Evolutionary conservation across 2,113 vertebrate species (phyloP).

Genomic region (Egretta garzetta): DNA sequence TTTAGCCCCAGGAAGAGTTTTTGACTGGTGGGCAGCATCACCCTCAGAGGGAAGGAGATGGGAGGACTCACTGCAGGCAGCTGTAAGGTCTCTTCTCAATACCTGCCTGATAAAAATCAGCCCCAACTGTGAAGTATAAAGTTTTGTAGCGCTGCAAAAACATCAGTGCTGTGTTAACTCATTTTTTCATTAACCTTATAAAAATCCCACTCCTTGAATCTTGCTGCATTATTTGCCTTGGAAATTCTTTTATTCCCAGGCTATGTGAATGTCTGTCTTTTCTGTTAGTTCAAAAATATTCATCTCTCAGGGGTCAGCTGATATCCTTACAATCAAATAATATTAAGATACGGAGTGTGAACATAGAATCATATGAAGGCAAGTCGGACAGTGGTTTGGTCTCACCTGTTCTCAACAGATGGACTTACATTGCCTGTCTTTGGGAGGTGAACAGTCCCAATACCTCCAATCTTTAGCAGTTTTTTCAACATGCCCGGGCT

Average conservation of each 20-base stretch:
- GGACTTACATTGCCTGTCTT: background rate
- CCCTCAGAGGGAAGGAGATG: background rate
- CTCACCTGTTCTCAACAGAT: background rate
- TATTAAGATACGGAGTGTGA: background rate
- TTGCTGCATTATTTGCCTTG: background rate
- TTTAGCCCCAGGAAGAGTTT: background rate
- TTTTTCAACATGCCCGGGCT: background rate
- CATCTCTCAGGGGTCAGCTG: background rate
- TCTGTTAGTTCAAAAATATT: background rate
- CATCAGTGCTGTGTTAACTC: background rate
- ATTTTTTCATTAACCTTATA: background rate
- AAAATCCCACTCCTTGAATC: background rate
- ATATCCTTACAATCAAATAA: background rate
- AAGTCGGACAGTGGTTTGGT: background rate
- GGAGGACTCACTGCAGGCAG: background rate
- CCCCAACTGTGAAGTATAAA: background rate
- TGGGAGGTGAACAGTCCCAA: background rate
- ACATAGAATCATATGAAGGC: background rate
- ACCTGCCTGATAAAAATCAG: background rate
- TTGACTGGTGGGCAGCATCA: background rate
- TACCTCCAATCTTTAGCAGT: fast-evolving
- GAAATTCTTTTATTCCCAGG: background rate
- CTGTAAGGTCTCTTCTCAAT: background rate
- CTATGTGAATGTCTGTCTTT: background rate
- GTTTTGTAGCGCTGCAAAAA: background rate